Conservation (phyloP, 53 echinoderm and acorn worm genomes). For the Pentamera pediparva region DNA sequence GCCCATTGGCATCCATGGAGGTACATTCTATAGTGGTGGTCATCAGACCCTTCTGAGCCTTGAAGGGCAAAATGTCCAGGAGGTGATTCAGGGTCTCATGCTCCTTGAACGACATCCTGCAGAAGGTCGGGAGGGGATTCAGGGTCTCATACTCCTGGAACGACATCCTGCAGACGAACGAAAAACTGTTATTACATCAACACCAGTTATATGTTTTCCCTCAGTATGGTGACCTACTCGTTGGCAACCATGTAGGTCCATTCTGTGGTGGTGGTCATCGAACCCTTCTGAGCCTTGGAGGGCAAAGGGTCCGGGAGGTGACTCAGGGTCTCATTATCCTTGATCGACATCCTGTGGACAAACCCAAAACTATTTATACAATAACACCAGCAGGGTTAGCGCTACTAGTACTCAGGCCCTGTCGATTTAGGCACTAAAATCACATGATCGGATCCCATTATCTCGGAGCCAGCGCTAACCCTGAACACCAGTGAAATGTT, state of each 20-base stretch:
- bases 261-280: conserved; percentile 54
- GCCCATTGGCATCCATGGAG: conserved; percentile 70
- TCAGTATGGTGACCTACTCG: conserved; percentile 72
- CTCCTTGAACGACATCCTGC: conserved; percentile 56
- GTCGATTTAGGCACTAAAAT: too few species aligned
- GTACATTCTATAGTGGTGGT: conserved; percentile 60
- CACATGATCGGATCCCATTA: too few species aligned
- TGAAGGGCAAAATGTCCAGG: conserved; percentile 59
- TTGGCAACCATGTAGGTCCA: conserved; percentile 73
- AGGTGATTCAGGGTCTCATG: conserved; percentile 69
- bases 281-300: conserved; percentile 72
- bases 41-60: conserved; percentile 69
- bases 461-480: too few species aligned
- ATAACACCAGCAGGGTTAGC: too few species aligned
- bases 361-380: too few species aligned
- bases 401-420: too few species aligned
- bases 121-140: conserved; percentile 52
- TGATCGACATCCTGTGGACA: conserved; percentile 45
- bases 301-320: conserved; percentile 61
- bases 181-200: conserved; percentile 71
- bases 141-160: conserved; percentile 73
- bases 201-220: conserved; percentile 75
- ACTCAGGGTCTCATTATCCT: conserved; percentile 70
- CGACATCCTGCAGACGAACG: conserved; percentile 41
- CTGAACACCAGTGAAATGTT: conserved; percentile 87